Percentiles rank a stretch among this genome's conserved stretches.
Conservation (phyloP, 2,113 vertebrate genomes). For the Bubalus kerabau region DNA sequence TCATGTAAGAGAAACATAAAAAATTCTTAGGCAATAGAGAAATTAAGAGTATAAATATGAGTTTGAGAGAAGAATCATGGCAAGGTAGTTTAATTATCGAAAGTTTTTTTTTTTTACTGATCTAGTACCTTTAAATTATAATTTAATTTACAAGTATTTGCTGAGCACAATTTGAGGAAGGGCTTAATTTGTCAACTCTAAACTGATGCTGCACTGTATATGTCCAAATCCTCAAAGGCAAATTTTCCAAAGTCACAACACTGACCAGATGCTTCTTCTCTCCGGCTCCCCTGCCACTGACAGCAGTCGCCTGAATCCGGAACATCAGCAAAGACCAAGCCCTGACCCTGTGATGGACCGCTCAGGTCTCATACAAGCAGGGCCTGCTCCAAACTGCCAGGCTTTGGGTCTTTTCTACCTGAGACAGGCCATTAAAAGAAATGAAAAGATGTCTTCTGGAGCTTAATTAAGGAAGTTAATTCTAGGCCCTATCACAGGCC, state of each 20-base stretch:
- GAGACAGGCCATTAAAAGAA: constrained; percentile 67
- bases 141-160: background rate
- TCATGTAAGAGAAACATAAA: background rate
- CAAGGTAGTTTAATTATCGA: background rate
- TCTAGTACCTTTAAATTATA: background rate
- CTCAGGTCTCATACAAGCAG: background rate
- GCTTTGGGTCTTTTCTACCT: constrained; percentile 29
- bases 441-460: constrained; percentile 65
- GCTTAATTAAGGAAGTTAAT: constrained; percentile 75
- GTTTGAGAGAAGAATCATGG: background rate
- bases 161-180: background rate
- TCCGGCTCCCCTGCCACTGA: background rate
- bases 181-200: background rate
- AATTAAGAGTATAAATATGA: background rate
- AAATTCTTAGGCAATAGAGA: background rate
- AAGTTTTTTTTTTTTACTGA: background rate
- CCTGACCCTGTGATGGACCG: background rate
- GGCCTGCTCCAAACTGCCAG: background rate
- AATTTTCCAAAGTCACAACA: background rate
- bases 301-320: background rate
- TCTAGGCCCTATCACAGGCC: constrained; percentile 47
- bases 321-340: background rate
- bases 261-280: background rate
- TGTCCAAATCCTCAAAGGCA: background rate
- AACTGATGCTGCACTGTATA: background rate